phyloP scores from a whole-genome alignment of 2,888 invertebrate species.

The Orthosia incerta region DNA sequence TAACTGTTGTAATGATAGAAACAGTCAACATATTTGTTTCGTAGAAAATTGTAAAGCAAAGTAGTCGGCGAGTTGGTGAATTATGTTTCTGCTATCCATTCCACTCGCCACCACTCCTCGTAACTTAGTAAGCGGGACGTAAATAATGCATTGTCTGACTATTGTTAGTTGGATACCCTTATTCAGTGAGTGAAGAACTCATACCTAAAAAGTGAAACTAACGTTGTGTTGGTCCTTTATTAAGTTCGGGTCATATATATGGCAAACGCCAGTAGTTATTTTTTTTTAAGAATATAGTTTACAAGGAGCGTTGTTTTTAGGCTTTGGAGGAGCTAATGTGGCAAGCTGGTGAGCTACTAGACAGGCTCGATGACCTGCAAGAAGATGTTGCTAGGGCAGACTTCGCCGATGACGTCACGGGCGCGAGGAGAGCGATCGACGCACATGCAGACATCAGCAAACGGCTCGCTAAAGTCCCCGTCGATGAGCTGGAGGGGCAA shows the following conservation, averaged over 20 bases:
- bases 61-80: slow-evolving; percentile 37
- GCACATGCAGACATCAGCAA: slow-evolving; percentile 98
- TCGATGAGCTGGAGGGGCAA: slow-evolving; percentile 97
- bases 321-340: slow-evolving; percentile 98
- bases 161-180: slow-evolving; percentile 65
- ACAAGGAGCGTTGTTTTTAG: slow-evolving; percentile 66
- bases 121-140: slow-evolving; percentile 51
- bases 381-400: slow-evolving; percentile 98
- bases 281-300: neutral
- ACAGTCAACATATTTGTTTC: slow-evolving; percentile 40
- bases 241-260: slow-evolving; percentile 1
- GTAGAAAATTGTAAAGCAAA: slow-evolving; percentile 37
- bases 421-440: slow-evolving; percentile 97
- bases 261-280: neutral
- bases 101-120: slow-evolving; percentile 63
- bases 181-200: slow-evolving; percentile 59
- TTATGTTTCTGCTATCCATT: slow-evolving; percentile 44
- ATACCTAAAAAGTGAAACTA: slow-evolving; percentile 18
- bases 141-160: slow-evolving; percentile 51
- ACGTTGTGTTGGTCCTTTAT: slow-evolving; percentile 6
- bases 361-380: slow-evolving; percentile 97
- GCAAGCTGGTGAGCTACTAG: slow-evolving; percentile 98
- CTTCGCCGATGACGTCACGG: slow-evolving; percentile 98
- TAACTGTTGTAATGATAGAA: slow-evolving; percentile 42
- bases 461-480: slow-evolving; percentile 97